These are phyloP conservation scores for Dipodomys spectabilis DNA, from an alignment of 2,113 vertebrate species.

Conservation along the genomic window DNA sequence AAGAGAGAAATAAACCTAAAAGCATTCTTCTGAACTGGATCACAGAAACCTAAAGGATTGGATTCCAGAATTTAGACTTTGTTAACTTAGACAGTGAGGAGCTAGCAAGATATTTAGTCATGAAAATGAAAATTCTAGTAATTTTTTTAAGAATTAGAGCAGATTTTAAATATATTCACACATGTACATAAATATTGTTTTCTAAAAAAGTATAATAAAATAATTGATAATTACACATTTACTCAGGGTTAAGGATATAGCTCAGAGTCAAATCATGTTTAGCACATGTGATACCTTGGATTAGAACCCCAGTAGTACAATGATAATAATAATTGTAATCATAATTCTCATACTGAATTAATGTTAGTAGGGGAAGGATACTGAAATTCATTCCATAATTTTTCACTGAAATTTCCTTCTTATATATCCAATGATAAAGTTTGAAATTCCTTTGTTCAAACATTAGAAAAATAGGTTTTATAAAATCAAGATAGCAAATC, in stretches of 20 bases:
- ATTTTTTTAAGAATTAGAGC: conserved; percentile 10
- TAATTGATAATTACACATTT: conserved; percentile 14
- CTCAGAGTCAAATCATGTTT: not conserved
- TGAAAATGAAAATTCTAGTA: conserved; percentile 7
- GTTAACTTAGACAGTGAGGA: not conserved
- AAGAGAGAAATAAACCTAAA: not conserved
- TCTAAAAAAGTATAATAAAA: conserved; percentile 9
- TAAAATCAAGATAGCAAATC: not conserved
- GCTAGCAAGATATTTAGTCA: conserved; percentile 5
- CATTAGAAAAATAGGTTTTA: conserved; percentile 35
- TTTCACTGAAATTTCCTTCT: not conserved
- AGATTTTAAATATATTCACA: conserved; percentile 12
- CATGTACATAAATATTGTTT: not conserved
- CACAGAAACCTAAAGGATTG: not conserved
- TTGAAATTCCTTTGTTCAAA: not conserved
- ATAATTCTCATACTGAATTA: not conserved
- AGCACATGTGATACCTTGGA: not conserved
- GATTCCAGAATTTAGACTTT: conserved; percentile 9
- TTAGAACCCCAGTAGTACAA: too few species aligned
- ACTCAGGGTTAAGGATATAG: not conserved
- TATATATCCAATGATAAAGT: not conserved
- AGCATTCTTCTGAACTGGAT: not conserved
- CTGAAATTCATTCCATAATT: not conserved
- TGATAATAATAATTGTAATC: too few species aligned
- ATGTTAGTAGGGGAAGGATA: not conserved